These are phyloP conservation scores for Azemiops feae DNA, from an alignment of 2,113 vertebrate species.

Conservation along the genomic window DNA sequence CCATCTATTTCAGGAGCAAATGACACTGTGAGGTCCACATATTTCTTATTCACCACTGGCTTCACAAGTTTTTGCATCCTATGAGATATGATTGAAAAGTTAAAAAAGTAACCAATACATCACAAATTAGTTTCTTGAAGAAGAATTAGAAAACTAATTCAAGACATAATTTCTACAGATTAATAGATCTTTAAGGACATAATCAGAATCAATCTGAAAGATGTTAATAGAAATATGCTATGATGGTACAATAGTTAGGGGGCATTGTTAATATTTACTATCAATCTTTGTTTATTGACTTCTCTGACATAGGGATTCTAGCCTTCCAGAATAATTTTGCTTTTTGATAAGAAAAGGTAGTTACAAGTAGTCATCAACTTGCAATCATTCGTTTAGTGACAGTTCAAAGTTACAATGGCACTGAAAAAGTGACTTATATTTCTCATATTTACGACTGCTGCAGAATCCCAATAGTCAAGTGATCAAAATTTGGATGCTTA, in stretches of 20 bases:
- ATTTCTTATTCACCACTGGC: slow-evolving; percentile 86
- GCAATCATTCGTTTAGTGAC: background rate
- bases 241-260: background rate
- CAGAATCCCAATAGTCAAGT: background rate
- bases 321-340: background rate
- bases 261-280: background rate
- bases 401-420: background rate
- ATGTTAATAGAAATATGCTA: background rate
- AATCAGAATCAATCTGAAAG: background rate
- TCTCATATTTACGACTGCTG: background rate
- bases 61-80: slow-evolving; percentile 99
- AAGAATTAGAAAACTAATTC: background rate
- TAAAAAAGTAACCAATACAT: background rate
- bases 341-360: background rate
- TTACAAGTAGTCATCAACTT: background rate
- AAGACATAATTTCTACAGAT: background rate
- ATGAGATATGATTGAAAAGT: slow-evolving; percentile 50
- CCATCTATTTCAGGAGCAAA: slow-evolving; percentile 91
- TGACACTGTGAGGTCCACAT: slow-evolving; percentile 95
- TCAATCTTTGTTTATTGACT: background rate
- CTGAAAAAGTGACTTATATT: background rate
- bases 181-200: background rate
- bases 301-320: background rate
- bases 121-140: background rate
- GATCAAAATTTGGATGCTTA: background rate